Evolutionary conservation across 2,888 invertebrate genomes (phyloP), one percentile per base, ranked within the genome.

Genomic region (Rhopalosiphum nymphaeae): DNA sequence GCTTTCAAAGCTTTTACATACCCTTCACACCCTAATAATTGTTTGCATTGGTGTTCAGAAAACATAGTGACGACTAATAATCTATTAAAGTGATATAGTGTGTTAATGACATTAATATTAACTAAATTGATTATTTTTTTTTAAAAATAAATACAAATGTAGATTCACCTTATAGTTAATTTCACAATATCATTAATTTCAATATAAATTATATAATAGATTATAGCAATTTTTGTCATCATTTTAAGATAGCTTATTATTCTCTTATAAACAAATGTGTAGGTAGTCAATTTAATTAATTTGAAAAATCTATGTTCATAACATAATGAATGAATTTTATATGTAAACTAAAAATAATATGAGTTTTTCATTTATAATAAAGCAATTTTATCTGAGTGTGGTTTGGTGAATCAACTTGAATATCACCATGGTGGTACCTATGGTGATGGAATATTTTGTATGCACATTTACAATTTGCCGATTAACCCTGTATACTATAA

Each of bases 401-500:
- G 9, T 2, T 16, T 67, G 16, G 5, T 67, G n/a, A 78, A 36
- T 78, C 78, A 36, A 21, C 78, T 21, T 78, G 36, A 36, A 78
- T 78, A 36, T 21, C 78, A 78, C 21, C 21, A 36, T n/a, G 16
- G 7, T 36, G 67, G n/a, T 67, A n/a, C 36, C 16, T 78, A 44
- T 44, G 5, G 4, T 44, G 44, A 85, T 44, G 29, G 44, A 4
- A 26, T 44, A 85, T 29, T 85, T 85, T 36, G 85, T 44, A 44
- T 44, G 44, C 29, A 44, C 13, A 25, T 86, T 29, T 44, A 86
- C 44, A n/a, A n/a, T 86, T 86, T 29, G 29, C n/a, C 86, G 86
- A 86, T 86, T n/a, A 46, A 86, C 86, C 86, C 86, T 86, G 86
- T 49, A n/a, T n/a, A 21, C 78, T 78, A 3, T 78, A 78, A 21